phyloP scores from a whole-genome alignment of 2,797 vertebrate species.

The Falco biarmicus region DNA sequence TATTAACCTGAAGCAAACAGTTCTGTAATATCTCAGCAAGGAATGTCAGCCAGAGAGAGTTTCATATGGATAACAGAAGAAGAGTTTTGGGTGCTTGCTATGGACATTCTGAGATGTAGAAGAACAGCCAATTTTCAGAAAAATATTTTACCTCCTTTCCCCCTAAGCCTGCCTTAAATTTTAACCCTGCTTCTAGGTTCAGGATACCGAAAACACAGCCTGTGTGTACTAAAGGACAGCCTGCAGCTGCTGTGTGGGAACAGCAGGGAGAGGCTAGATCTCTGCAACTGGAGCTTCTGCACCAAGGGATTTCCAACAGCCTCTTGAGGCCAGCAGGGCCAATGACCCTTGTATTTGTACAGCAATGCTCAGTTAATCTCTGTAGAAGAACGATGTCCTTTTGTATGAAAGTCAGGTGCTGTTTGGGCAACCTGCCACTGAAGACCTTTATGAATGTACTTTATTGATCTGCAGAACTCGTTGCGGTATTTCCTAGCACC shows the following conservation, averaged over 20 bases:
- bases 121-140: background rate
- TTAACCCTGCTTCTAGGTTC: background rate
- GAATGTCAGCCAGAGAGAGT: background rate
- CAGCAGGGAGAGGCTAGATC: background rate
- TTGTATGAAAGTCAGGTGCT: background rate
- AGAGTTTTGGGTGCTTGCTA: background rate
- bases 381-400: background rate
- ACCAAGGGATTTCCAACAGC: background rate
- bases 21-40: background rate
- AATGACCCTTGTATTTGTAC: background rate
- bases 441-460: background rate
- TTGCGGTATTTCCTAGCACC: background rate
- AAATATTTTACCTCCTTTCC: background rate
- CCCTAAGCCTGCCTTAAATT: background rate
- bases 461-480: slow-evolving; percentile 20
- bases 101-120: background rate
- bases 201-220: background rate
- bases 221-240: background rate
- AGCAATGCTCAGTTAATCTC: background rate
- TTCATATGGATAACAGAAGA: background rate
- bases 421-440: background rate
- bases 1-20: background rate
- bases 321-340: background rate
- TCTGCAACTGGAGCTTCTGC: background rate
- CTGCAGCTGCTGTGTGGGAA: background rate